Base-by-base conservation (phyloP, 2,888 invertebrate genomes). In the Dynastes maya region DNA sequence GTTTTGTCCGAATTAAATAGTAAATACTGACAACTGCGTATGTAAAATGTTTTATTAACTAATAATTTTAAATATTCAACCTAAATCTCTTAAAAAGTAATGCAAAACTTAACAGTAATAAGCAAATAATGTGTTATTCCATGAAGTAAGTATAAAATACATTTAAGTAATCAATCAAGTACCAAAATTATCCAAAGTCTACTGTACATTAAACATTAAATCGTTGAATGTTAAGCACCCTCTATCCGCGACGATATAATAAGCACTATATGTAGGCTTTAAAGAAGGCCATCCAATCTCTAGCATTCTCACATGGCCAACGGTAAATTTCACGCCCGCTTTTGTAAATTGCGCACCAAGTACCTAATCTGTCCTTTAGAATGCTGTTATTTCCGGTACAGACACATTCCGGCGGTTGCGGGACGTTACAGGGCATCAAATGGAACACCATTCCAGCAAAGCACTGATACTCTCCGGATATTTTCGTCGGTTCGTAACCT, bases 251-350 rank as follows among this genome's bases (percentile, higher is more conserved):
- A 1, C 6, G 37, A 37, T 37, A 29, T 61, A 61, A 22, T 29
- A 9, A 63, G 3, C 32, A 63, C 13, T 72, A 58, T 0, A 53
- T 13, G 51, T 78, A 78, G 37, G 37, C 83, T 76, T 81, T 81
- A 78, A 87, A 86, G 79, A 86, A 87, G 2, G 84, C 84, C 27
- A 86, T 83, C 87, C 87, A 87, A 76, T 86, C 86, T 53, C 81
- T 58, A 9, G 82, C 80, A 78, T 87, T 87, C 78, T 87, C 87
- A 78, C 87, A 87, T 3, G 86, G 85, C 87, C 87, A 87, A 58
- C 86, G 80, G 83, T 78, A 84, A 63, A 84, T 79, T 80, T 86
- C 86, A 75, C 84, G 80, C 8, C 87, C 87, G 78, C 83, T 84
- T 64, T 80, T 83, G 80, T 85, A 86, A 76, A 83, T 83, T 2